A percentile compares a stretch with the other conserved stretches of the same genome.
phyloP scores from a whole-genome alignment of 2,888 invertebrate species.

The Apamea crenata region DNA sequence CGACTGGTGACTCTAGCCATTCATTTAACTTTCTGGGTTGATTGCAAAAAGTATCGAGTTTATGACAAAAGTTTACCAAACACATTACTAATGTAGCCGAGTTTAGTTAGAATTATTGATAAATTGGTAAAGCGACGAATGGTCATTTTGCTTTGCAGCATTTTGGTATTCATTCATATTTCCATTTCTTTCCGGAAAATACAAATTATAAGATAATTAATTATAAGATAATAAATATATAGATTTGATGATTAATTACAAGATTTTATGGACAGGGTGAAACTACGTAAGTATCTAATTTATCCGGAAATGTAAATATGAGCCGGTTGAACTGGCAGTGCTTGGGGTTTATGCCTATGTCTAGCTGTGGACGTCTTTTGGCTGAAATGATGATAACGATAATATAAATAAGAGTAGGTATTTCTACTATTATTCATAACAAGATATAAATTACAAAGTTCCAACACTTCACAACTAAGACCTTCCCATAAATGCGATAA shows the following conservation, averaged over 20 bases:
- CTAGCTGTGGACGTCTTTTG: too few relatives aligned
- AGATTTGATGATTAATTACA: too few relatives aligned
- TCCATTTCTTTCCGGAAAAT: too few relatives aligned
- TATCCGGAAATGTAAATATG: neutral
- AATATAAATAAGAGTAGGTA: too few relatives aligned
- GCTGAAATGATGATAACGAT: too few relatives aligned
- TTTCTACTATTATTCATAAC: neutral
- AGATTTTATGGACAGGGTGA: neutral
- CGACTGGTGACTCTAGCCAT: too few relatives aligned
- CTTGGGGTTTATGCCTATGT: too few relatives aligned
- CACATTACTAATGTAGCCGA: slow-evolving; percentile 32
- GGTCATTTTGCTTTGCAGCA: neutral
- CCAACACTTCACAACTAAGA: slow-evolving; percentile 3
- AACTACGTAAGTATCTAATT: too few relatives aligned
- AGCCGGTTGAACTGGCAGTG: too few relatives aligned
- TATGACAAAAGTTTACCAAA: slow-evolving; percentile 68
- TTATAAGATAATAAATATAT: too few relatives aligned
- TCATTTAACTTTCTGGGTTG: slow-evolving; percentile 70
- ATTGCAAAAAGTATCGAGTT: slow-evolving; percentile 73
- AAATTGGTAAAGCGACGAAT: neutral
- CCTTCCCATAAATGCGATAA: slow-evolving; percentile 44
- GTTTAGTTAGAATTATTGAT: slow-evolving; percentile 13
- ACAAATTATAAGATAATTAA: too few relatives aligned
- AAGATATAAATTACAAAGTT: neutral
- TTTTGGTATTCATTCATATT: too few relatives aligned